Evolutionary conservation across 2,797 vertebrate species (phyloP), one percentile per base, ranked within the genome.

Genomic region (Mormyrops attenuatus): DNA sequence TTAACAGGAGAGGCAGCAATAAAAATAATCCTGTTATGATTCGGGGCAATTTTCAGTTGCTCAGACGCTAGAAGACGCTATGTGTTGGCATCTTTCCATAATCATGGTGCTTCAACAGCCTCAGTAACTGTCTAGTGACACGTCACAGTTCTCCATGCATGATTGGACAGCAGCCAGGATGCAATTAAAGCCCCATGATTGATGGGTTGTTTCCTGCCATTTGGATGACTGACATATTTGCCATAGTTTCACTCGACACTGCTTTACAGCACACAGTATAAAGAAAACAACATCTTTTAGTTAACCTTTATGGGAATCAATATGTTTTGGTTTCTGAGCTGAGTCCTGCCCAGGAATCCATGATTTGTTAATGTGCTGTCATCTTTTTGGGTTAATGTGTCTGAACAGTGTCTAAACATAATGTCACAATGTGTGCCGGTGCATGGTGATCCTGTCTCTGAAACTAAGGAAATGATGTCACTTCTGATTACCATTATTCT

Each of bases 151-250:
- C 20, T 82, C 9, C 17, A 38, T 3, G 11, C 73, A 44, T 44
- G 34, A 50, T 7, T 47, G 13, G 44, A 50, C 2, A 5, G n/a
- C 38, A 4, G 15, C n/a, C 15, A 84, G 47, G 82, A 13, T 85
- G 82, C 82, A 26, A 50, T 26, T 50, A 2, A 49, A 8, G 11
- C 82, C 7, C 22, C 3, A 22, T 34, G 47, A 85, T 52, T 85
- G 84, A 30, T 5, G 84, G n/a, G 47, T 15, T 4, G 47, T 15
- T 15, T 55, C 22, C 22, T 15, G 26, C 47, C 22, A 34, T 52
- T 53, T 85, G 47, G n/a, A 55, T 30, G 50, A 53, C n/a, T 86
- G 47, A 52, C 84, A 86, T 86, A 85, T 85, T 47, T 86, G 20
- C 11, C 49, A 30, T 34, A 30, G 84, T 30, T 53, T 55, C 26